A percentile compares a stretch with the other conserved stretches of the same genome.
phyloP scores from a whole-genome alignment of 2,113 vertebrate genomes.

The Gopherus flavomarginatus region DNA sequence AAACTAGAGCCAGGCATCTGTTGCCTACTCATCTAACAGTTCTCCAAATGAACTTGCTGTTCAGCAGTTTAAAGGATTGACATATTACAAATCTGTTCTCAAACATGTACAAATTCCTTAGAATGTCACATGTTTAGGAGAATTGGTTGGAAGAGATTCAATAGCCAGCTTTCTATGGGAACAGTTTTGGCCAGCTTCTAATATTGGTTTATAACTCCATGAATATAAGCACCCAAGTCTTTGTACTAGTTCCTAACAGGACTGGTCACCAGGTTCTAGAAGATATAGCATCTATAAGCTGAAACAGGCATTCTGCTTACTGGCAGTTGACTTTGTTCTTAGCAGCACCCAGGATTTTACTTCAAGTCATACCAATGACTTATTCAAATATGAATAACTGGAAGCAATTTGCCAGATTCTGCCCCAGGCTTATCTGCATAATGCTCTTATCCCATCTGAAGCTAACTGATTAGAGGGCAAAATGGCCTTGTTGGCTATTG shows the following conservation, averaged over 20 bases:
- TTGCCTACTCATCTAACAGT: not conserved
- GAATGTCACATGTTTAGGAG: not conserved
- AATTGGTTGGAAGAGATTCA: not conserved
- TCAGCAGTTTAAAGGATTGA: not conserved
- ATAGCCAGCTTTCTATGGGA: not conserved
- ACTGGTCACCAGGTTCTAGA: not conserved
- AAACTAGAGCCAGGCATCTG: not conserved
- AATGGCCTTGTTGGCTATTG: not conserved
- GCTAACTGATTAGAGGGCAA: not conserved
- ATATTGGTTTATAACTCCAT: not conserved
- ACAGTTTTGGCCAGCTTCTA: not conserved
- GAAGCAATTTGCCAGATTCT: not conserved
- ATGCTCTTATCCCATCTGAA: not conserved
- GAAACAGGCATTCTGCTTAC: not conserved
- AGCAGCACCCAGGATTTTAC: not conserved
- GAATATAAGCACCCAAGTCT: not conserved
- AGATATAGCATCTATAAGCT: not conserved
- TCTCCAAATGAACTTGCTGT: not conserved
- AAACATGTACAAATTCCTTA: too few species aligned
- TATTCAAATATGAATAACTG: not conserved
- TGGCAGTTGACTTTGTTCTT: not conserved
- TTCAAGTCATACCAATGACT: not conserved
- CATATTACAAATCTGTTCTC: not conserved
- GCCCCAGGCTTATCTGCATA: not conserved
- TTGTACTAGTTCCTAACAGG: not conserved